Conservation (phyloP, 92 coral and sea anemone species). For the Scolanthus callimorphus region DNA sequence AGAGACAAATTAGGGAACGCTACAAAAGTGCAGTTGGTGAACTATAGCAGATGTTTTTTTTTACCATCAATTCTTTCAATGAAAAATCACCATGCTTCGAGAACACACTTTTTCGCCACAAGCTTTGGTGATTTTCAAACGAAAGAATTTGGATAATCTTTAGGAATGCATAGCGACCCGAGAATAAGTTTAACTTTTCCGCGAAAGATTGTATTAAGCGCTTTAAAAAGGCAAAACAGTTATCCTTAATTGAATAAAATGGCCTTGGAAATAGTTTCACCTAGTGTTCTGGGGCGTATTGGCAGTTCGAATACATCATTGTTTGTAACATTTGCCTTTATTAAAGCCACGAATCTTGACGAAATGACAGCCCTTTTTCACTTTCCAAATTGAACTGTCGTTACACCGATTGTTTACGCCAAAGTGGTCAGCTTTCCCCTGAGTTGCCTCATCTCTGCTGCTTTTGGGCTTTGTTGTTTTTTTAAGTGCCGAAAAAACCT, state of each 20-base stretch:
- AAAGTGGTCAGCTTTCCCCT: too few species aligned
- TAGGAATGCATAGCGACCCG: too few species aligned
- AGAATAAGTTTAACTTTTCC: too few species aligned
- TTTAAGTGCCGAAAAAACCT: neutral
- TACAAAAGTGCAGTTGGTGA: constrained; percentile 9
- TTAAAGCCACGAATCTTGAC: neutral
- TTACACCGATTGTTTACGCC: neutral
- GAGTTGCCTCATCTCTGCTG: too few species aligned
- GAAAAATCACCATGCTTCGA: too few species aligned
- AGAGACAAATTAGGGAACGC: constrained; percentile 26
- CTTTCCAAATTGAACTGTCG: neutral
- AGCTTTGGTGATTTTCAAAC: too few species aligned
- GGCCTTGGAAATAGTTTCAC: neutral
- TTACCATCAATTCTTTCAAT: too few species aligned
- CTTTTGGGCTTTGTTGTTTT: too few species aligned
- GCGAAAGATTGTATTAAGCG: neutral
- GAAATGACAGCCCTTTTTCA: neutral
- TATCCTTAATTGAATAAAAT: neutral
- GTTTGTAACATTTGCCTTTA: neutral
- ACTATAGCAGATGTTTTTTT: constrained; percentile 28
- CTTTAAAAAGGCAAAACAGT: neutral
- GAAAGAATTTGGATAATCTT: too few species aligned
- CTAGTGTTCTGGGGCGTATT: neutral
- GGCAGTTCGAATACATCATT: neutral
- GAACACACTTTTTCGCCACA: too few species aligned